Evolutionary conservation across 2,888 invertebrate genomes (phyloP).

Genomic region (Sinhomidia bicolor): DNA sequence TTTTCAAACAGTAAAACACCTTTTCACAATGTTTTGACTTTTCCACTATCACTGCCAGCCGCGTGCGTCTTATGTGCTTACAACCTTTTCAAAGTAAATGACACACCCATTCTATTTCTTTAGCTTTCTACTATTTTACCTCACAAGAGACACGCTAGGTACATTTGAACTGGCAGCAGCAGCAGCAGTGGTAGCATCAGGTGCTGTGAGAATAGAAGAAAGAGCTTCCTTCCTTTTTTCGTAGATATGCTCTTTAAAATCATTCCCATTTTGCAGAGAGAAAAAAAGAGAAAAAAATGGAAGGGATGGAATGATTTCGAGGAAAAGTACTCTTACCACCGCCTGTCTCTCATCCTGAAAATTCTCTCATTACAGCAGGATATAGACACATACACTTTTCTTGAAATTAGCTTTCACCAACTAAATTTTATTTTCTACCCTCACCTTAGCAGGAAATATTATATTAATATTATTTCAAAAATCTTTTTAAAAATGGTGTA

Average conservation of each 20-base stretch:
- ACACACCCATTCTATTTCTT: slow-evolving; percentile 34
- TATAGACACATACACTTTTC: not conserved
- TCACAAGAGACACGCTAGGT: not conserved
- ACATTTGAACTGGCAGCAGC: not conserved
- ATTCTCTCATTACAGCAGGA: slow-evolving; percentile 10
- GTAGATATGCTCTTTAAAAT: not conserved
- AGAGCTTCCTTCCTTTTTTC: not conserved
- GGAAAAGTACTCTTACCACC: slow-evolving; percentile 6
- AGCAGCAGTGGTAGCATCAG: not conserved
- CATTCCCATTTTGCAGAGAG: not conserved
- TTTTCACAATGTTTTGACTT: slow-evolving; percentile 44
- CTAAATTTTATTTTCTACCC: no score
- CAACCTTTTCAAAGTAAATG: slow-evolving; percentile 7
- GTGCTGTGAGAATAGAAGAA: not conserved
- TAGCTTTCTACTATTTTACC: not conserved
- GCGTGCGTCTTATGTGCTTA: not conserved
- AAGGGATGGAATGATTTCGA: slow-evolving; percentile 25
- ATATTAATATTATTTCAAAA: no score
- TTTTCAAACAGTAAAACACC: not conserved
- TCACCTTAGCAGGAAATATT: not conserved
- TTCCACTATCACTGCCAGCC: not conserved
- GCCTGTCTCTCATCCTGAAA: not conserved
- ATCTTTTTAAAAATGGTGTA: no score
- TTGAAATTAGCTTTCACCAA: not conserved
- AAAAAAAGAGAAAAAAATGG: not conserved